phyloP scores from a whole-genome alignment of 2,888 invertebrate genomes.

The Tholera decimalis region DNA sequence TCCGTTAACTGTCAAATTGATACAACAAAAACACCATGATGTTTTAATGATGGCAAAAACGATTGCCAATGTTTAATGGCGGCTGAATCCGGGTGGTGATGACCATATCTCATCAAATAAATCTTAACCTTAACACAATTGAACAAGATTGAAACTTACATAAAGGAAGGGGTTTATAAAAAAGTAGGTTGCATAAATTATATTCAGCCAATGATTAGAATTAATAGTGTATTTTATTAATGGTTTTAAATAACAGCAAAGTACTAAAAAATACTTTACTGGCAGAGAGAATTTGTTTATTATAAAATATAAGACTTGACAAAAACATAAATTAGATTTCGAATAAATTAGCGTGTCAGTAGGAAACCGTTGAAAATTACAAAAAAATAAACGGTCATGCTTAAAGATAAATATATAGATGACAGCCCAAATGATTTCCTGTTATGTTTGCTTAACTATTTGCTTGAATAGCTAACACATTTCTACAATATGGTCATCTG shows the following conservation, averaged over 20 bases:
- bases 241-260: constrained; percentile 30
- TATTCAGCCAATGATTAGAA: constrained; percentile 35
- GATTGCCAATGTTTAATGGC: constrained; percentile 60
- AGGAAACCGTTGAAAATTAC: background rate
- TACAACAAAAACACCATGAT: constrained; percentile 67
- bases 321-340: constrained; percentile 23
- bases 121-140: constrained; percentile 48
- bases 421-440: constrained; percentile 29
- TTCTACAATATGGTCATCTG: background rate
- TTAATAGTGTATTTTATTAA: constrained; percentile 44
- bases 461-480: background rate
- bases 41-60: constrained; percentile 66
- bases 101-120: constrained; percentile 32
- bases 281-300: background rate
- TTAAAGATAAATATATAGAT: constrained; percentile 14
- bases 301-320: constrained; percentile 3
- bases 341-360: constrained; percentile 24
- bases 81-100: constrained; percentile 63
- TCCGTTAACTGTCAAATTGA: constrained; percentile 62
- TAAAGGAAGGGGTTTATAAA: constrained; percentile 6
- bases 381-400: constrained; percentile 1
- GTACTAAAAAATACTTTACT: constrained; percentile 10
- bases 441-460: background rate
- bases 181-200: constrained; percentile 37
- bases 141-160: constrained; percentile 40